These are phyloP conservation scores for Leptoclinus maculatus DNA, from an alignment of 2,797 vertebrate genomes.

Conservation along the genomic window DNA sequence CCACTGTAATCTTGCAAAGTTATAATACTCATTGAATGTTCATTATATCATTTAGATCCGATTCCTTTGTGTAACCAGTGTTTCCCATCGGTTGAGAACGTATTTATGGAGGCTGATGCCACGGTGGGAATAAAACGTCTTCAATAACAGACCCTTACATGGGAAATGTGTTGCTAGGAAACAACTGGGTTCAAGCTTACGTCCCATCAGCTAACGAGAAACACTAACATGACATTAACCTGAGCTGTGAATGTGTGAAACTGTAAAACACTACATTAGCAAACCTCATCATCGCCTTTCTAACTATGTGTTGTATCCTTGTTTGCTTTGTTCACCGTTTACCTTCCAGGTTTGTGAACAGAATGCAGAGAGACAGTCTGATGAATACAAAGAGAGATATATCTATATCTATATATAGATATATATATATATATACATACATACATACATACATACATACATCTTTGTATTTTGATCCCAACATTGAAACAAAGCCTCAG, in stretches of 20 bases:
- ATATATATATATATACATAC: too few species aligned
- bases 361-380: neutral
- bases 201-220: constrained; percentile 32
- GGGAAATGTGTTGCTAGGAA: constrained; percentile 60
- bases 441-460: too few species aligned
- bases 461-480: neutral
- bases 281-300: neutral
- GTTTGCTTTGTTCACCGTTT: constrained; percentile 15
- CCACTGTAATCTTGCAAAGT: neutral
- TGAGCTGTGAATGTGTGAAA: constrained; percentile 4
- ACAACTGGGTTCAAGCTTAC: constrained; percentile 47
- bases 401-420: too few species aligned
- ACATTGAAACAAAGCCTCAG: constrained; percentile 8
- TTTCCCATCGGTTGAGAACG: constrained; percentile 6
- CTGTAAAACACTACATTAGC: constrained; percentile 1
- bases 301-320: neutral
- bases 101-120: constrained; percentile 1
- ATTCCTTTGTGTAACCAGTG: neutral
- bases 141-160: constrained; percentile 29
- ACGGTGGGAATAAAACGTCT: neutral
- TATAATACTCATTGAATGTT: neutral
- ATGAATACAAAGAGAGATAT: neutral
- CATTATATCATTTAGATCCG: neutral
- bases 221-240: constrained; percentile 14
- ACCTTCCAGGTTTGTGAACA: neutral